Percentiles rank a stretch among this genome's conserved stretches.
phyloP scores from a whole-genome alignment of 2,888 invertebrate species.

The Plebejus melissa region DNA sequence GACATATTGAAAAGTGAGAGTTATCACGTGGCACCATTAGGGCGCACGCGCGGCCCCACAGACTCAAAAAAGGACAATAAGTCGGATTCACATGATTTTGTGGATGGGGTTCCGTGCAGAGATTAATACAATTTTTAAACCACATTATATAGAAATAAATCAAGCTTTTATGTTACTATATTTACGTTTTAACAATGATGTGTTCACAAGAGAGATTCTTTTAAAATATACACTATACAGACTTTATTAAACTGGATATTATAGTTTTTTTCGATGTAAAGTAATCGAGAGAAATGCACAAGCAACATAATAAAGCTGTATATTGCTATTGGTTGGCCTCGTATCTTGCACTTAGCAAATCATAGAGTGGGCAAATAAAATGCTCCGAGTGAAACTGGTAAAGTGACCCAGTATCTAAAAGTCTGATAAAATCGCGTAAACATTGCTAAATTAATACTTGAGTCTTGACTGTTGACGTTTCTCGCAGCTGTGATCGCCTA shows the following conservation, averaged over 20 bases:
- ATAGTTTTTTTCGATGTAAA: too few relatives aligned
- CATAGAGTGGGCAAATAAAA: neutral
- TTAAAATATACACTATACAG: too few relatives aligned
- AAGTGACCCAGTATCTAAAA: conserved; percentile 6
- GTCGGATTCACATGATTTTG: conserved; percentile 38
- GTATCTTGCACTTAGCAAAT: neutral
- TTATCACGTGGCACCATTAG: conserved; percentile 76
- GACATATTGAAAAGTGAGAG: conserved; percentile 76
- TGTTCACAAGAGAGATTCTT: too few relatives aligned
- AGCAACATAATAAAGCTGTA: neutral
- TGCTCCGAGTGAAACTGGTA: neutral
- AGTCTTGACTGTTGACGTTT: neutral
- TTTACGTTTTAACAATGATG: too few relatives aligned
- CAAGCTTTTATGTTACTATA: too few relatives aligned
- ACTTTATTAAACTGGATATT: too few relatives aligned
- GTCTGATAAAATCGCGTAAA: neutral
- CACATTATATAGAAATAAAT: neutral
- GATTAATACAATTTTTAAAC: conserved; percentile 2
- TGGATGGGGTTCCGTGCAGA: conserved; percentile 38
- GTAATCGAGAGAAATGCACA: too few relatives aligned
- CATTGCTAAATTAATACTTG: neutral
- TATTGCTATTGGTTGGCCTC: neutral
- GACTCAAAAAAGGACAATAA: conserved; percentile 50
- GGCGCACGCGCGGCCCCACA: conserved; percentile 72
- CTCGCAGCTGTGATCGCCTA: neutral